Percentiles rank a stretch among this genome's conserved stretches.
Conservation (phyloP, 37 sponge, comb jelly and placozoan genomes). For the Ianthella basta region DNA sequence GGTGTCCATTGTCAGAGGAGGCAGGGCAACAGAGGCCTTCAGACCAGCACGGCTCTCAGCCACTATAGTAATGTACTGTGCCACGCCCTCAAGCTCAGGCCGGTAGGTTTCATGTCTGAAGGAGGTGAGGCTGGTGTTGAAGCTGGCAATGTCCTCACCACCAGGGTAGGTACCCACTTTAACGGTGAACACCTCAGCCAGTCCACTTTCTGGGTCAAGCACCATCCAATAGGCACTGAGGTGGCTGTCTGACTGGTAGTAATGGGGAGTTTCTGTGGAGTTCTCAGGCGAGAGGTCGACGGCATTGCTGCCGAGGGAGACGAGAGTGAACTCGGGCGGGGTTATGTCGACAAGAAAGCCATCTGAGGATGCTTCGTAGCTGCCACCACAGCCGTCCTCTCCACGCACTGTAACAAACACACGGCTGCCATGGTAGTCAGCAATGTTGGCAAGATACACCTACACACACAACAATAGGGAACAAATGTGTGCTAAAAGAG, state of each 20-base stretch:
- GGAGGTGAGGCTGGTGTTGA: neutral
- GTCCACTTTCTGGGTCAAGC: slow-evolving; percentile 45
- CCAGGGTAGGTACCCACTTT: slow-evolving; percentile 74
- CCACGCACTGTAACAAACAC: slow-evolving; percentile 72
- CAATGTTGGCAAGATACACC: slow-evolving; percentile 47
- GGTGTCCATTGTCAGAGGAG: slow-evolving; percentile 67
- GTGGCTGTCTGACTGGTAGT: slow-evolving; percentile 37
- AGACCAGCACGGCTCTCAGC: slow-evolving; percentile 61
- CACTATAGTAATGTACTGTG: slow-evolving; percentile 67
- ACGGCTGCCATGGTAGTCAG: neutral
- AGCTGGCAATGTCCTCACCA: slow-evolving; percentile 55
- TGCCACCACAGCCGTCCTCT: slow-evolving; percentile 57
- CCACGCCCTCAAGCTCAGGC: slow-evolving; percentile 39
- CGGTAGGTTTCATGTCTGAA: slow-evolving; percentile 26
- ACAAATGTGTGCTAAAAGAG: neutral
- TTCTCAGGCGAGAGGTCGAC: slow-evolving; percentile 22
- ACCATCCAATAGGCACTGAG: slow-evolving; percentile 55
- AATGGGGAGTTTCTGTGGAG: neutral
- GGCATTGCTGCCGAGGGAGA: slow-evolving; percentile 50
- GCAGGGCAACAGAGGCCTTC: slow-evolving; percentile 28
- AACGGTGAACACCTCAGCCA: slow-evolving; percentile 12
- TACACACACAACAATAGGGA: neutral
- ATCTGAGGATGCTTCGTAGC: slow-evolving; percentile 72
- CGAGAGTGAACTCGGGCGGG: slow-evolving; percentile 60
- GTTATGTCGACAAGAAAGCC: slow-evolving; percentile 75